Base-by-base conservation (phyloP, 2,797 vertebrate species). In the Falco biarmicus region DNA sequence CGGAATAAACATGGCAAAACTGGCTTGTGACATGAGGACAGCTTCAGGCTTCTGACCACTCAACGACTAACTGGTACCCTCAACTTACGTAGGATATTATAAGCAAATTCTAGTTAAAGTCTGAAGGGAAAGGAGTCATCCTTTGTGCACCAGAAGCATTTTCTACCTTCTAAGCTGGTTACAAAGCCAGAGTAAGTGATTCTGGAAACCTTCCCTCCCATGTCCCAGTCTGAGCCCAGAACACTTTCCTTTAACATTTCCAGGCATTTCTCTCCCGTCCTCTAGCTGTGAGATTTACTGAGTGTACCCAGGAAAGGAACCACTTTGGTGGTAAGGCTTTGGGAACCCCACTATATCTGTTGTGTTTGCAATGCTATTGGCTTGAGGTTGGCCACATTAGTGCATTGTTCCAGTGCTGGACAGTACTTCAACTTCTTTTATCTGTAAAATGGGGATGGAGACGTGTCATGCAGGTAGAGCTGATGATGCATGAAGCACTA, bases 401-500 rank as follows among this genome's bases (percentile, higher is more conserved):
- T 6, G 21, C 20, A 16, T 39, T 68, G 6, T 29, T 71, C 77
- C 45, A 54, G 31, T 34, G 51, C 48, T 84, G 69, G 57, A 93
- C 1, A 0, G 22, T 69, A 66, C 59, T 92, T 92, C 65, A 65
- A 76, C 31, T 94, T 93, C 90, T 89, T 68, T 91, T 86, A 48
- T 66, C 32, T 93, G 34, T 39, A 63, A 92, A 89, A 84, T 0
- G 1, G 53, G 28, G 48, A 61, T 85, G 75, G 66, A 90, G 68
- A 47, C 9, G 9, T 43, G n/a, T 53, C 84, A 66, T 64, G 37
- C 10, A 18, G 0, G 4, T 51, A 68, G 43, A 94, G 81, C 69
- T 91, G 94, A 50, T 90, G 96, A 89, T 92, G 84, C 95, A 95
- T 85, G 91, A 87, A 95, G 39, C 39, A 39, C 78, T 64, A 53